Conservation (phyloP, 2,113 vertebrate species). For the Poeciliopsis turrubarensis region DNA sequence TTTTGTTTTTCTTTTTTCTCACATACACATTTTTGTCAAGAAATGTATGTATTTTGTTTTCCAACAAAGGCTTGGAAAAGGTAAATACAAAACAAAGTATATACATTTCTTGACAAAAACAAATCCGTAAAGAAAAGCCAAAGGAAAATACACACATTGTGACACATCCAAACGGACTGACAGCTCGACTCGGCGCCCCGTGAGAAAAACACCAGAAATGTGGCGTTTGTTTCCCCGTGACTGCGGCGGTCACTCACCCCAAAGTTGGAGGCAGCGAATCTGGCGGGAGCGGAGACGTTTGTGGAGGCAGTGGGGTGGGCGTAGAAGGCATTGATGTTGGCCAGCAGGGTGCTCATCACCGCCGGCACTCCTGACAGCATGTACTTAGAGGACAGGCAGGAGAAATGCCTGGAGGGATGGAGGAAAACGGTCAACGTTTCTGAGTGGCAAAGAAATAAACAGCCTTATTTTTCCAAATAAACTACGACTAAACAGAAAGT, state of each 20-base stretch:
- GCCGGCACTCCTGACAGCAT: slow-evolving; percentile 95
- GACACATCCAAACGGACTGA: not conserved
- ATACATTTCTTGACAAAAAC: too few species aligned
- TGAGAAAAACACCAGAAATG: not conserved
- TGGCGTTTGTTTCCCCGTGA: not conserved
- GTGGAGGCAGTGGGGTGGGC: slow-evolving; percentile 95
- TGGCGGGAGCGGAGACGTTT: slow-evolving; percentile 92
- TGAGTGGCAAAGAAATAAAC: not conserved
- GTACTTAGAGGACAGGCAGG: slow-evolving; percentile 97
- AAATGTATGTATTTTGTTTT: too few species aligned
- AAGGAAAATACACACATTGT: too few species aligned
- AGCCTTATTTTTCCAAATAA: not conserved
- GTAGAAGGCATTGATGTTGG: slow-evolving; percentile 99
- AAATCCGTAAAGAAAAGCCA: too few species aligned
- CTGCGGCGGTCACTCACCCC: slow-evolving; percentile 82
- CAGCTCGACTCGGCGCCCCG: not conserved
- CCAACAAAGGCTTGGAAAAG: too few species aligned
- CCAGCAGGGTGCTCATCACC: slow-evolving; percentile 97
- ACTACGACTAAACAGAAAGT: not conserved
- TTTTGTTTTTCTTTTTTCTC: too few species aligned
- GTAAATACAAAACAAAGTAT: too few species aligned
- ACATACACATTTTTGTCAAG: too few species aligned
- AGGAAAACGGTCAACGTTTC: not conserved
- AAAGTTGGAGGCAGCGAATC: slow-evolving; percentile 97
- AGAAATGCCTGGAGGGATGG: slow-evolving; percentile 87